A percentile compares a stretch with the other conserved stretches of the same genome.
phyloP scores from a whole-genome alignment of 2,797 vertebrate species.

The Oryzias sinensis region DNA sequence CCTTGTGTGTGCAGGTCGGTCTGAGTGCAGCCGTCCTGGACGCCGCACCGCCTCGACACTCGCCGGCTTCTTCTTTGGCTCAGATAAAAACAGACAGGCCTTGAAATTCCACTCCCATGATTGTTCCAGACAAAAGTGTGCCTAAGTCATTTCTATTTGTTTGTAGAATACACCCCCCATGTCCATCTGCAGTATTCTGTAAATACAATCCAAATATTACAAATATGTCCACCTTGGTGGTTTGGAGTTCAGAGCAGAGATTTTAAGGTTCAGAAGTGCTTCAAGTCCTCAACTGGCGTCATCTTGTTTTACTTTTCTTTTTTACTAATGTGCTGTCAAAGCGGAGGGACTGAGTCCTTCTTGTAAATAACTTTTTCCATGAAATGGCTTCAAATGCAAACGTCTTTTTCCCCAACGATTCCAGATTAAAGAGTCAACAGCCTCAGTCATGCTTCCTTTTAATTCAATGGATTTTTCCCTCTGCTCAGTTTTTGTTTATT shows the following conservation, averaged over 20 bases:
- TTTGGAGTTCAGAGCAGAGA: constrained; percentile 73
- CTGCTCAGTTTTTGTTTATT: not conserved
- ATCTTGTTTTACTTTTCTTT: constrained; percentile 66
- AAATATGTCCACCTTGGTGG: constrained; percentile 78
- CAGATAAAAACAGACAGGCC: constrained; percentile 16
- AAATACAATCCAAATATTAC: constrained; percentile 81
- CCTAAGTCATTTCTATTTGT: constrained; percentile 79
- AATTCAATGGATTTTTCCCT: no score
- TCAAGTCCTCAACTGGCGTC: constrained; percentile 60
- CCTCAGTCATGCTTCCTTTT: not conserved
- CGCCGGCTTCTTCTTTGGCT: no score
- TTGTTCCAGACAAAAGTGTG: constrained; percentile 69
- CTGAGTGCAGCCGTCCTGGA: no score
- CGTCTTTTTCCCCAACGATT: constrained; percentile 65
- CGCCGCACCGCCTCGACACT: no score
- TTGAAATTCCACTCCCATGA: constrained; percentile 49
- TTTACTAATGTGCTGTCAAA: constrained; percentile 72
- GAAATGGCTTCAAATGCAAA: constrained; percentile 72
- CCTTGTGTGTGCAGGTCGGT: no score
- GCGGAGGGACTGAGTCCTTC: constrained; percentile 50
- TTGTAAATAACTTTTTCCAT: constrained; percentile 79
- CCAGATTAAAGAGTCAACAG: constrained; percentile 59
- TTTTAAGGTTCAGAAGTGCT: constrained; percentile 73
- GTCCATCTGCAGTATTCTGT: constrained; percentile 82
- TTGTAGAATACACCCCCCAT: constrained; percentile 74